A percentile compares a stretch with the other conserved stretches of the same genome.
Evolutionary conservation across 2,888 invertebrate genomes (phyloP).

Genomic region (Amiota mariae): DNA sequence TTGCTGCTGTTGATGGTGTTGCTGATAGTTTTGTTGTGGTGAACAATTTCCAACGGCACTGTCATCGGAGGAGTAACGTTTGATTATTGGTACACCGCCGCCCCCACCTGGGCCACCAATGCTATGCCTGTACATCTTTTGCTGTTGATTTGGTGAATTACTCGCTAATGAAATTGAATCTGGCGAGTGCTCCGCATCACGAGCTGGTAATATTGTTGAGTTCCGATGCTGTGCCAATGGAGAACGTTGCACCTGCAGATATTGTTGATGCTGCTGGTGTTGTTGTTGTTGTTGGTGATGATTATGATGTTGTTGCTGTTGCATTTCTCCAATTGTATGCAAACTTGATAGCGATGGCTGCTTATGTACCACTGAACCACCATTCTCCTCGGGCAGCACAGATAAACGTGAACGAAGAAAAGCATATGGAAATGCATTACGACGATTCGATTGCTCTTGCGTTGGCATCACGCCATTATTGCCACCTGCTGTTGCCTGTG

Average conservation of each 20-base stretch:
- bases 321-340: constrained; percentile 43
- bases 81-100: constrained; percentile 42
- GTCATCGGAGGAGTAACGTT: constrained; percentile 67
- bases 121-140: constrained; percentile 61
- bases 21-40: constrained; percentile 67
- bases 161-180: constrained; percentile 61
- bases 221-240: constrained; percentile 62
- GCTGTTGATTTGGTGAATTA: constrained; percentile 61
- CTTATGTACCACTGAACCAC: constrained; percentile 74
- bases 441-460: constrained; percentile 73
- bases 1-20: constrained; percentile 25
- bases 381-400: constrained; percentile 84
- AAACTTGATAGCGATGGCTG: constrained; percentile 55
- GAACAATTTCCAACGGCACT: constrained; percentile 66
- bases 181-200: constrained; percentile 37
- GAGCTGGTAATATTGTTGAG: constrained; percentile 45
- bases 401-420: constrained; percentile 84
- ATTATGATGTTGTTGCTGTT: constrained; percentile 38
- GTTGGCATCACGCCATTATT: constrained; percentile 38
- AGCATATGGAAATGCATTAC: constrained; percentile 84
- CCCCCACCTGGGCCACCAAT: constrained; percentile 32
- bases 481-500: neutral
- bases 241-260: constrained; percentile 48
- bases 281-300: constrained; percentile 40
- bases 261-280: constrained; percentile 42